Conservation (phyloP, 2,888 invertebrate species). For the Drosophila gaucha region DNA sequence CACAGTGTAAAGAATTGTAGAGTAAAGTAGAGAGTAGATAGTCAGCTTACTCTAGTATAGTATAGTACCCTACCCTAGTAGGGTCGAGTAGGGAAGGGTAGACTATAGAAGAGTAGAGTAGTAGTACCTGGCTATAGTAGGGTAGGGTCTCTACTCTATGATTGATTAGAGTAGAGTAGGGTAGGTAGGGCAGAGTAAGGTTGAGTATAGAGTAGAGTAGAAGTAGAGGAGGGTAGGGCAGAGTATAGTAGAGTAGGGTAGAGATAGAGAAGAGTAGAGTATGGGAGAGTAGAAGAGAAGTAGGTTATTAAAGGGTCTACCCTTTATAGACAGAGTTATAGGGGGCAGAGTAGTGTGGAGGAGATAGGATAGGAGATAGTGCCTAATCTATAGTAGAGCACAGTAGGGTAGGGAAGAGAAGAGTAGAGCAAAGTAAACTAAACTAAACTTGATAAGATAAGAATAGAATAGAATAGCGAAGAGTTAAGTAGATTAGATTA, state of each 20-base stretch:
- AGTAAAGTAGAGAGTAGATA: too few relatives aligned
- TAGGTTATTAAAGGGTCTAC: not conserved
- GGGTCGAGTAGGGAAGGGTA: not conserved
- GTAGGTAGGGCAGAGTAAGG: not conserved
- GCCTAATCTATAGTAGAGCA: not conserved
- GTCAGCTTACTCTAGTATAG: too few relatives aligned
- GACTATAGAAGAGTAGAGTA: not conserved
- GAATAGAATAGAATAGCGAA: not conserved
- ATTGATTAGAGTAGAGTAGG: not conserved
- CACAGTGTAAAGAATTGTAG: too few relatives aligned
- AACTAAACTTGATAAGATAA: too few relatives aligned
- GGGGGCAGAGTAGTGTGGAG: not conserved
- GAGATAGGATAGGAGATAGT: not conserved
- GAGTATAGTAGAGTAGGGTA: not conserved
- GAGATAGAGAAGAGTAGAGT: not conserved
- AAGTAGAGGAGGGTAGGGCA: not conserved
- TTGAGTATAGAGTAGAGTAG: too few relatives aligned
- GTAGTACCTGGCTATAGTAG: not conserved
- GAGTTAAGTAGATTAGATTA: too few relatives aligned
- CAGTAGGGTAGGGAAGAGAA: not conserved
- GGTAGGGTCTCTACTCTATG: not conserved
- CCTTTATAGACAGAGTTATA: too few relatives aligned
- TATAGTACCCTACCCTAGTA: too few relatives aligned
- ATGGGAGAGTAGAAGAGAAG: not conserved
- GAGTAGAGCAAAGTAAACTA: not conserved